Conservation (phyloP, 2,113 vertebrate genomes). For the Crotalus tigris region DNA sequence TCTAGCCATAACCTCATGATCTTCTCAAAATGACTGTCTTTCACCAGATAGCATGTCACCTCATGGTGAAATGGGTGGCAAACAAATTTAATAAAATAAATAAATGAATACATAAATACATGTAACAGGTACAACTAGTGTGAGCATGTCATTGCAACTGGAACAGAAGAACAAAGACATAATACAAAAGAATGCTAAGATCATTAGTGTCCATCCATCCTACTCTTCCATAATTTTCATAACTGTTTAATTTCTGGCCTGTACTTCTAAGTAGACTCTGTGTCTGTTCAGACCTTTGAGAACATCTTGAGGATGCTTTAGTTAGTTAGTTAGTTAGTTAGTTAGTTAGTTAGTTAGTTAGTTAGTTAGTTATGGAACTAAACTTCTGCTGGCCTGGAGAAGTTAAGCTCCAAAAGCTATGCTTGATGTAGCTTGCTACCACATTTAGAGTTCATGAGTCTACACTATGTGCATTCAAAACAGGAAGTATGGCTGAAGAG, state of each 20-base stretch:
- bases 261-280: neutral
- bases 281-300: neutral
- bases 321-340: too few species aligned
- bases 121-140: neutral
- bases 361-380: neutral
- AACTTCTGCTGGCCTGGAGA: neutral
- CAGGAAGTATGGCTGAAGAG: neutral
- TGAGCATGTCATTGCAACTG: neutral
- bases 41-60: neutral
- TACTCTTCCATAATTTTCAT: neutral
- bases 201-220: neutral
- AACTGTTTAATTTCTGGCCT: neutral
- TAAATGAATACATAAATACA: too few species aligned
- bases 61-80: too few species aligned
- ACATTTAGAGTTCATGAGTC: neutral
- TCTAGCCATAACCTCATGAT: neutral
- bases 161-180: neutral
- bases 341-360: too few species aligned
- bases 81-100: too few species aligned
- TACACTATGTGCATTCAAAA: neutral
- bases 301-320: neutral
- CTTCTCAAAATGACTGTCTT: neutral
- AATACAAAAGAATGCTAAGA: neutral
- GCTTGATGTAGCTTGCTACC: neutral
- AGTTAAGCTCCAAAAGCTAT: neutral